Evolutionary conservation across 2,888 invertebrate species (phyloP).

Genomic region (Galeruca laticollis): DNA sequence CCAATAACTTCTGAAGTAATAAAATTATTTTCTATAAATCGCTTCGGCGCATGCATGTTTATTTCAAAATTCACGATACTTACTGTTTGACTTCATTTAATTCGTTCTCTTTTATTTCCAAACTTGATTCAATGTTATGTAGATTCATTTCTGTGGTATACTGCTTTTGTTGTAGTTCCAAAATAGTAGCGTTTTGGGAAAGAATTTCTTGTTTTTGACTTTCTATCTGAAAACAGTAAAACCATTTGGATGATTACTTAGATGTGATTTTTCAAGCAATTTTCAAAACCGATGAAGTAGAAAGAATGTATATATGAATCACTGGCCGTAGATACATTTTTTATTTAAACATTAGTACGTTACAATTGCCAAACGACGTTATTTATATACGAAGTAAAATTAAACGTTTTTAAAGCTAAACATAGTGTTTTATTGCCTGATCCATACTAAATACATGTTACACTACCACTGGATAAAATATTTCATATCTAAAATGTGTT

Average conservation of each 20-base stretch:
- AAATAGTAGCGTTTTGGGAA: conserved; percentile 38
- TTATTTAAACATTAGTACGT: not conserved
- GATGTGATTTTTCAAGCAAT: no score
- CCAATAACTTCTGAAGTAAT: no score
- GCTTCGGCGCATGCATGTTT: no score
- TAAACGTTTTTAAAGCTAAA: no score
- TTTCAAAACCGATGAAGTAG: not conserved
- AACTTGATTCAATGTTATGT: conserved; percentile 44
- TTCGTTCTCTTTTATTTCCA: conserved; percentile 46
- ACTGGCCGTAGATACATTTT: not conserved
- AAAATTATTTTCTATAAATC: no score
- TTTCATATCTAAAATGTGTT: no score
- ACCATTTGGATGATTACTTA: no score
- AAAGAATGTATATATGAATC: conserved; percentile 19
- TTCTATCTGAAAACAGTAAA: conserved; percentile 37
- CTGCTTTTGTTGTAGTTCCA: conserved; percentile 40
- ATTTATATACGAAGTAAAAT: no score
- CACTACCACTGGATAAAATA: no score
- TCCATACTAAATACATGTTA: no score
- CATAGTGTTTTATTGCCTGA: no score
- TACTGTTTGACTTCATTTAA: conserved; percentile 39
- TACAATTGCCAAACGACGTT: no score
- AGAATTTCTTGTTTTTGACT: conserved; percentile 44
- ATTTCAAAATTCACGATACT: conserved; percentile 6
- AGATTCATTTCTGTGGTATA: conserved; percentile 40